Evolutionary conservation across 2,797 vertebrate species (phyloP).

Genomic region (Amazona finschi): DNA sequence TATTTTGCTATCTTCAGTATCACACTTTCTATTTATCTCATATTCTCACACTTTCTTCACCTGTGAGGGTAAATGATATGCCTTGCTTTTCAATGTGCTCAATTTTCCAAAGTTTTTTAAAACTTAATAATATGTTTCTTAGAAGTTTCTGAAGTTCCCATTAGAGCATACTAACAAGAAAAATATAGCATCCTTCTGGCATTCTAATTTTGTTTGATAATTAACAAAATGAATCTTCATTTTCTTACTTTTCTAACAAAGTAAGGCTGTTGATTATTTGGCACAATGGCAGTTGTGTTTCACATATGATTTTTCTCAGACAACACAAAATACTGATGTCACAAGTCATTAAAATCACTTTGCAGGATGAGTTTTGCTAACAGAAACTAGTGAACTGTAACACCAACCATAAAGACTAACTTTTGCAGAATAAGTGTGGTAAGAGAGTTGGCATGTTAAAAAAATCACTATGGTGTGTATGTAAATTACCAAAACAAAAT

Average conservation of each 20-base stretch:
- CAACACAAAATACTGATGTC: neutral
- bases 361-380: neutral
- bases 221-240: neutral
- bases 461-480: neutral
- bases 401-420: neutral
- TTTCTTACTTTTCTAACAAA: neutral
- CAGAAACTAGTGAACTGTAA: neutral
- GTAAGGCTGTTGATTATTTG: neutral
- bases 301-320: neutral
- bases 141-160: neutral
- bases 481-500: neutral
- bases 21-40: neutral
- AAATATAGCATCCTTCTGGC: neutral
- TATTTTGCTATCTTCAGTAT: neutral
- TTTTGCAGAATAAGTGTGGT: neutral
- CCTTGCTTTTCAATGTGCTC: neutral
- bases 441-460: neutral
- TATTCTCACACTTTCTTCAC: neutral
- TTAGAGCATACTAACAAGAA: neutral
- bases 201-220: neutral
- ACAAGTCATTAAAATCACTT: neutral
- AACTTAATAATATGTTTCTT: neutral
- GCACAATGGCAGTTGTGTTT: neutral
- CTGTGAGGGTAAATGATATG: neutral
- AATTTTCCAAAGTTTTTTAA: neutral